These are phyloP conservation scores for Diceros bicornis DNA, from an alignment of 2,797 vertebrate species.

Conservation along the genomic window DNA sequence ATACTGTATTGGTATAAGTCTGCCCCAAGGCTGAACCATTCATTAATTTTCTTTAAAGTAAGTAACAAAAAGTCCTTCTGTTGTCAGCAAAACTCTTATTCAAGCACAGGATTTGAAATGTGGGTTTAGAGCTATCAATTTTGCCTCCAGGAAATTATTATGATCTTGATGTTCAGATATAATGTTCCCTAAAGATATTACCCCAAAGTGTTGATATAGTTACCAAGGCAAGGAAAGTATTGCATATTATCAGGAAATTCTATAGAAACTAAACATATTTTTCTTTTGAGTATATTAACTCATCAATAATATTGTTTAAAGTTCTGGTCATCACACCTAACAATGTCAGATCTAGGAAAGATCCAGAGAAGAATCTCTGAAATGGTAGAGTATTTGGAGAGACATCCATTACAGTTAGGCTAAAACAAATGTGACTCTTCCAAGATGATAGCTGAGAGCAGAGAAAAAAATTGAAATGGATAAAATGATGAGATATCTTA, in stretches of 20 bases:
- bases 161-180: not conserved
- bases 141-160: slow-evolving; percentile 32
- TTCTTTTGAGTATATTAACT: slow-evolving; percentile 14
- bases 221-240: slow-evolving; percentile 49
- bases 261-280: slow-evolving; percentile 49
- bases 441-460: not conserved
- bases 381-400: not conserved
- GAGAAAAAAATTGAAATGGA: not conserved
- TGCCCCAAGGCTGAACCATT: not conserved
- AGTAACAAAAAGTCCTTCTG: slow-evolving; percentile 10
- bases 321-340: not conserved
- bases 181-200: not conserved
- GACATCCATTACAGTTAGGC: not conserved
- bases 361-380: not conserved
- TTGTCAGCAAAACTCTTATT: slow-evolving; percentile 15
- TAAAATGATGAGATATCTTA: slow-evolving; percentile 13
- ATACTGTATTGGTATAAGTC: not conserved
- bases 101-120: not conserved
- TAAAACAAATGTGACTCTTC: slow-evolving; percentile 40
- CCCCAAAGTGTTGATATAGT: not conserved
- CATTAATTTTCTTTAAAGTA: slow-evolving; percentile 54
- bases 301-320: slow-evolving; percentile 21
- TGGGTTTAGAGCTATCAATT: slow-evolving; percentile 41
- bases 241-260: slow-evolving; percentile 44
- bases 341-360: slow-evolving; percentile 10